Conservation (phyloP, 2,113 vertebrate species). For the Lethenteron camtschaticum region DNA sequence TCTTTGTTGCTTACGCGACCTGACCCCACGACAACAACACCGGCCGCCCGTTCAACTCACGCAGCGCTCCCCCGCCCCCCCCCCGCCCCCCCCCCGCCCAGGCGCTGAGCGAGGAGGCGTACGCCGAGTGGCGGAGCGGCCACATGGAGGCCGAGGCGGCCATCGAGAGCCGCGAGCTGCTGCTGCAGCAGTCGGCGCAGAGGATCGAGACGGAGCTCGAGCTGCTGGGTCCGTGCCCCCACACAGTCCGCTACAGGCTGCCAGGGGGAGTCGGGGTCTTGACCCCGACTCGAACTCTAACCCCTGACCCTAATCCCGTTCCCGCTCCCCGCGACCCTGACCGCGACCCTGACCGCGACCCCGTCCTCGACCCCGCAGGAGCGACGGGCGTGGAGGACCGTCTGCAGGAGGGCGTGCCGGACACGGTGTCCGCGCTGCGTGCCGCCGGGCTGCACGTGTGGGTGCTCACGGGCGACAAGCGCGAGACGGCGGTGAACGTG, state of each 20-base stretch:
- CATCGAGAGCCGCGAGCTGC: constrained; percentile 61
- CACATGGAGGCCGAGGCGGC: constrained; percentile 45
- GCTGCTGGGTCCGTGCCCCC: constrained; percentile 40
- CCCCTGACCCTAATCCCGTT: no score
- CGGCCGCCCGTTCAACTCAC: no score
- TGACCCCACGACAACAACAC: no score
- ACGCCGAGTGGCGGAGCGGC: constrained; percentile 37
- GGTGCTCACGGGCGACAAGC: constrained; percentile 87
- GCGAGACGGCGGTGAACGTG: constrained; percentile 78
- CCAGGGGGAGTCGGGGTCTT: no score
- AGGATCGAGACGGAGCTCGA: constrained; percentile 69
- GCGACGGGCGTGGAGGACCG: constrained; percentile 79
- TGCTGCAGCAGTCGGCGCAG: constrained; percentile 63
- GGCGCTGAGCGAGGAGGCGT: constrained; percentile 45
- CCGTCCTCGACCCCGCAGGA: constrained; percentile 21
- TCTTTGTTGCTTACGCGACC: no score
- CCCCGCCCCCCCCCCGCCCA: constrained; percentile 11
- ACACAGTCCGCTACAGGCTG: no score
- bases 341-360: no score
- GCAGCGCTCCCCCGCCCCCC: no score
- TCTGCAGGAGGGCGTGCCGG: constrained; percentile 64
- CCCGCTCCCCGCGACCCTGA: no score
- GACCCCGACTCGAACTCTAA: no score
- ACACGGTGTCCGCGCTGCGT: constrained; percentile 45
- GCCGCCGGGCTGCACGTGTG: constrained; percentile 69